A percentile compares a stretch with the other conserved stretches of the same genome.
Evolutionary conservation across 2,113 vertebrate genomes (phyloP).

Genomic region (Alethe diademata): DNA sequence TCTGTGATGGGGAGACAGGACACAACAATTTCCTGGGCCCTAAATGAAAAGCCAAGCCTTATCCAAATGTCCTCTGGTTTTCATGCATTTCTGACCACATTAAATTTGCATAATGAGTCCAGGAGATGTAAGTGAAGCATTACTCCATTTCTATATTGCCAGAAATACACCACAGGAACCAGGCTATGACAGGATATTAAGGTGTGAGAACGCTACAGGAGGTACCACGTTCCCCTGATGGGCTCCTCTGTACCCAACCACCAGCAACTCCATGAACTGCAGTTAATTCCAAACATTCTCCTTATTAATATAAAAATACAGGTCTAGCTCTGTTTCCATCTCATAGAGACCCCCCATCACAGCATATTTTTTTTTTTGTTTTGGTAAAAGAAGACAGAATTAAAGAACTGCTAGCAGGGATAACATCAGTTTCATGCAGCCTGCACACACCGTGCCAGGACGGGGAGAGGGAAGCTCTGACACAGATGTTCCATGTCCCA

Average conservation of each 20-base stretch:
- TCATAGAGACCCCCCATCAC: accelerated
- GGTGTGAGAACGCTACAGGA: background rate
- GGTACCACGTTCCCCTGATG: background rate
- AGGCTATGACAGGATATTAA: background rate
- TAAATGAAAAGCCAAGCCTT: background rate
- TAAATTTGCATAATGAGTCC: background rate
- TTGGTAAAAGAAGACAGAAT: background rate
- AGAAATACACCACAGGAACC: background rate
- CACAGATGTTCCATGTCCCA: background rate
- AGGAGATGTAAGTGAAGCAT: background rate
- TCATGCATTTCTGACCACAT: background rate
- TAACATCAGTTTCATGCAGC: background rate
- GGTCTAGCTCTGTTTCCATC: background rate
- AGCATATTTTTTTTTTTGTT: background rate
- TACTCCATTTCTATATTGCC: background rate
- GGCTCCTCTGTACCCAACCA: background rate
- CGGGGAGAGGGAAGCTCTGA: background rate
- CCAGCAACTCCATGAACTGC: background rate
- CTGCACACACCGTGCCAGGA: accelerated
- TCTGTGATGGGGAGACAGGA: background rate
- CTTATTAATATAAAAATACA: background rate
- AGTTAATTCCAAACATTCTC: background rate
- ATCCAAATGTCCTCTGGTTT: background rate
- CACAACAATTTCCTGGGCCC: background rate
- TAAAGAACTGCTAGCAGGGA: background rate